Evolutionary conservation across 1,140 invertebrate species (phyloP).

Genomic region (Ostrea edulis): DNA sequence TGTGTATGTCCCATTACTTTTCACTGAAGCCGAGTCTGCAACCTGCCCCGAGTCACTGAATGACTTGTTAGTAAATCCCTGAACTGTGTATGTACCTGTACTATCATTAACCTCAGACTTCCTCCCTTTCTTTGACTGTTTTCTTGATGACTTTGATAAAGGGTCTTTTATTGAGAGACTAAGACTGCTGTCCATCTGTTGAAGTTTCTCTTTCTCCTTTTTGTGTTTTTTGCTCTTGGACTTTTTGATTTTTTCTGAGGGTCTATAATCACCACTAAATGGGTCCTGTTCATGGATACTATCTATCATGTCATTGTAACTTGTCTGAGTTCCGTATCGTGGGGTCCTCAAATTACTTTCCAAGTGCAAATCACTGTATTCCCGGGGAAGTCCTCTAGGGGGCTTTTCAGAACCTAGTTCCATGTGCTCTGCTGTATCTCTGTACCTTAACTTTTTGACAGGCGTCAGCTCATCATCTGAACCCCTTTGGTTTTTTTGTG

Average conservation of each 20-base stretch:
- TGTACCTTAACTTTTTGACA: slow-evolving; percentile 44
- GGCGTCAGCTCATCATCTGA: slow-evolving; percentile 24
- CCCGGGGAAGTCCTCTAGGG: slow-evolving; percentile 35
- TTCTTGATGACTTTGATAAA: not conserved
- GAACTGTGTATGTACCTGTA: slow-evolving; percentile 56
- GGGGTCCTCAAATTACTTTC: slow-evolving; percentile 52
- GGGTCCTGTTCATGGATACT: slow-evolving; percentile 52
- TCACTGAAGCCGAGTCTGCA: slow-evolving; percentile 46
- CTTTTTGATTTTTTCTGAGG: slow-evolving; percentile 54
- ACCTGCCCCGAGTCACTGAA: slow-evolving; percentile 39
- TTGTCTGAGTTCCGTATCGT: slow-evolving; percentile 52
- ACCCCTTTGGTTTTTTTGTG: not conserved
- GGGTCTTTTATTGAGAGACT: not conserved
- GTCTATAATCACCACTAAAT: slow-evolving; percentile 52
- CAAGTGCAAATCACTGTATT: slow-evolving; percentile 45
- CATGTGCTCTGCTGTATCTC: not conserved
- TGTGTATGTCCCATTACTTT: slow-evolving; percentile 55
- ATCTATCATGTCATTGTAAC: slow-evolving; percentile 55
- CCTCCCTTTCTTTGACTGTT: slow-evolving; percentile 50
- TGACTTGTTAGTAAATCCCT: slow-evolving; percentile 48
- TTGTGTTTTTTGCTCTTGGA: slow-evolving; percentile 49
- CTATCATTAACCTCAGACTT: slow-evolving; percentile 52
- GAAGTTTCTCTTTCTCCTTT: slow-evolving; percentile 24
- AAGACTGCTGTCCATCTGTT: not conserved
- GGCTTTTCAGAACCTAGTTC: not conserved